Base-by-base conservation (phyloP, 2,888 invertebrate genomes). In the Muscina levida region DNA sequence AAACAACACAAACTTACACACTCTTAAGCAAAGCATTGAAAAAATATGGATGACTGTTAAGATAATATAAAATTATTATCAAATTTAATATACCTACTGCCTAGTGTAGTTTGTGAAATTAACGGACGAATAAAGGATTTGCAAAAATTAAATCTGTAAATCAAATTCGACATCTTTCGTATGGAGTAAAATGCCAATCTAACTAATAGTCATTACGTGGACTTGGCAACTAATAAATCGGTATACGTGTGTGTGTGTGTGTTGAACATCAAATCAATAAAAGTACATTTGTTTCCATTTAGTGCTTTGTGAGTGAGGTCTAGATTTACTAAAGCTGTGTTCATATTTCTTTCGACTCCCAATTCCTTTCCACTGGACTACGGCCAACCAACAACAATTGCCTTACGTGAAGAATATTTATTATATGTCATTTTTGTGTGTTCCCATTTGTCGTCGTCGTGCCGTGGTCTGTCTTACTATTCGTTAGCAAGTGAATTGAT, bases 201-300 rank as follows among this genome's bases (percentile, higher is more conserved):
- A n/a, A n/a, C n/a, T n/a, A n/a, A 44, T 44, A 68, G 51, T 51
- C 42, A 31, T 51, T 68, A 19, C 37, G 57, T 66, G 57, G 24
- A 66, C n/a, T n/a, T n/a, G n/a, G n/a, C n/a, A n/a, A n/a, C n/a
- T n/a, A n/a, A n/a, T n/a, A n/a, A n/a, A n/a, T n/a, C n/a, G n/a
- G n/a, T n/a, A n/a, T n/a, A n/a, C n/a, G n/a, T n/a, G n/a, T n/a
- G n/a, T n/a, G n/a, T n/a, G n/a, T n/a, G n/a, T n/a, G n/a, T n/a
- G n/a, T n/a, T n/a, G n/a, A n/a, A n/a, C n/a, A n/a, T n/a, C 22
- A 78, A 79, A 74, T 74, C 74, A 66, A 74, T 74, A 75, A 73
- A 70, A 72, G 68, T 70, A 26, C 68, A 75, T 26, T 31, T 31
- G 31, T 31, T 68, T 65, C 68, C 57, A 57, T 76, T 59, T 65